These are phyloP conservation scores for Tylochromis polylepis DNA, from an alignment of 2,113 vertebrate species.

Conservation along the genomic window DNA sequence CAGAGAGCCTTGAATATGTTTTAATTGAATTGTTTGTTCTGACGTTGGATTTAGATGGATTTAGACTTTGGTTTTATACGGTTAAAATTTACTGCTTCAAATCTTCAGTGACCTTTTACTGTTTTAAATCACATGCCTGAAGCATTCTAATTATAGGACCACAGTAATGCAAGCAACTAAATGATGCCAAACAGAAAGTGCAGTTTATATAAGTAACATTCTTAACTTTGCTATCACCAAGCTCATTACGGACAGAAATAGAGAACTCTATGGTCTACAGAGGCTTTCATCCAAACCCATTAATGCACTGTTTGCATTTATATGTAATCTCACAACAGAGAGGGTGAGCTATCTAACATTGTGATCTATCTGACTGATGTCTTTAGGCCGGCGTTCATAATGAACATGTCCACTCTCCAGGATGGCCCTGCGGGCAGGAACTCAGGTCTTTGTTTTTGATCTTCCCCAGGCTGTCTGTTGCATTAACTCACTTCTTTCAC, in stretches of 20 bases:
- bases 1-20: not conserved
- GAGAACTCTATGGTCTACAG: not conserved
- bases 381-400: constrained; percentile 10
- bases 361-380: constrained; percentile 10
- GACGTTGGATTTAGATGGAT: not conserved
- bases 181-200: constrained; percentile 15
- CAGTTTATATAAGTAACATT: constrained; percentile 23
- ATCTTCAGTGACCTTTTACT: constrained; percentile 6
- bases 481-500: constrained; percentile 60
- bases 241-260: constrained; percentile 31
- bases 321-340: not conserved
- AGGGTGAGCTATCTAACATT: not conserved
- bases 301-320: constrained; percentile 21
- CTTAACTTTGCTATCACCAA: constrained; percentile 35
- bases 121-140: not conserved
- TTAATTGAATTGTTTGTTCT: not conserved
- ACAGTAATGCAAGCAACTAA: not conserved
- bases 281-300: constrained; percentile 40
- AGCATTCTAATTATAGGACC: constrained; percentile 23
- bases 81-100: constrained; percentile 3
- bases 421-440: not conserved
- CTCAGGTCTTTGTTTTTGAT: constrained; percentile 53
- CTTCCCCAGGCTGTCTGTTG: constrained; percentile 32
- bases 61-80: not conserved
- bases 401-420: constrained; percentile 27